A percentile compares a stretch with the other conserved stretches of the same genome.
Evolutionary conservation across 2,888 invertebrate species (phyloP).

Genomic region (Unio pictorum): DNA sequence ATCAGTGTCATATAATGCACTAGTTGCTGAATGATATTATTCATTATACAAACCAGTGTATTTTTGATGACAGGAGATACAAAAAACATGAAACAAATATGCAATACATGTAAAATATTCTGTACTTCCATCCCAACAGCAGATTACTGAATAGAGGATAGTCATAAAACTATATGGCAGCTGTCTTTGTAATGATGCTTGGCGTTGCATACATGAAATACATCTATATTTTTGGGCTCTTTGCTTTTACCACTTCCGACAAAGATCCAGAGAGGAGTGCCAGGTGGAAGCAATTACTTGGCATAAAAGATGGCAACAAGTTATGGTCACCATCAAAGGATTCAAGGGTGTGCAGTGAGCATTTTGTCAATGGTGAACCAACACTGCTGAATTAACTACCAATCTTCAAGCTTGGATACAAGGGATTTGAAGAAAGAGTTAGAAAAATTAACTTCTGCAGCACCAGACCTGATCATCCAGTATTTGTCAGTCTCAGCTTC

Average conservation of each 20-base stretch:
- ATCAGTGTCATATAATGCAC: no score
- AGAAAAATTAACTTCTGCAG: slow-evolving; percentile 11
- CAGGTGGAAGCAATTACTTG: slow-evolving; percentile 26
- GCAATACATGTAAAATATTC: no score
- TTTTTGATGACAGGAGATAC: no score
- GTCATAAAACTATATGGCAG: no score
- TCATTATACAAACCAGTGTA: no score
- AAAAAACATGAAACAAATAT: no score
- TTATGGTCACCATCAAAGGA: slow-evolving; percentile 29
- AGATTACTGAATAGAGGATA: no score
- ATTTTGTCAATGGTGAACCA: slow-evolving; percentile 28
- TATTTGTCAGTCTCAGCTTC: no score
- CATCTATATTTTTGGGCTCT: slow-evolving; percentile 16
- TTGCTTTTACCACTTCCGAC: slow-evolving; percentile 23
- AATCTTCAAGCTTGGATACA: slow-evolving; percentile 17
- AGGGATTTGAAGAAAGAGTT: slow-evolving; percentile 15
- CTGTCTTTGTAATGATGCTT: no score
- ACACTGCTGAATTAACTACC: slow-evolving; percentile 19
- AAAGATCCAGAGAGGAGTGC: slow-evolving; percentile 8
- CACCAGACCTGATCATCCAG: no score
- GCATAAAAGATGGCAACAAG: slow-evolving; percentile 11
- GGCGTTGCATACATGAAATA: not conserved
- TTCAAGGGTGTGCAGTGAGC: slow-evolving; percentile 18
- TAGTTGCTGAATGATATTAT: no score
- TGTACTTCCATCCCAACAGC: no score